Conservation (phyloP, 1,140 invertebrate genomes). For the Aradophagus sp. region DNA sequence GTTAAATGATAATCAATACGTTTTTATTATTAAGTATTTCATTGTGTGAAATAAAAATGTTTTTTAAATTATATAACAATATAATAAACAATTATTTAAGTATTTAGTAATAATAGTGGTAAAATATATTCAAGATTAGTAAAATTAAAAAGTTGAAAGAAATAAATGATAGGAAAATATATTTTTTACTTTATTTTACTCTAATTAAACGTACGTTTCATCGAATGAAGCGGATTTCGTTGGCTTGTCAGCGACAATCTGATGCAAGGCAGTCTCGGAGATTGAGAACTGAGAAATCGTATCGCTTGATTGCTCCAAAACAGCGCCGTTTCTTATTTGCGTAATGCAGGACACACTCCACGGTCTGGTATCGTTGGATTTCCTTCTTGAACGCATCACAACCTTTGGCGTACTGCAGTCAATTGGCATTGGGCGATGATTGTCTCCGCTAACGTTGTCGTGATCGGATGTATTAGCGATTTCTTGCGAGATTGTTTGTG, state of each 20-base stretch:
- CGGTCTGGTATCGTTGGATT: conserved; percentile 78
- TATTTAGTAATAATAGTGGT: no score
- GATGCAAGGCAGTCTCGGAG: conserved; percentile 89
- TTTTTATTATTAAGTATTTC: no score
- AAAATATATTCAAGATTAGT: no score
- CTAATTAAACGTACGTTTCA: conserved; percentile 63
- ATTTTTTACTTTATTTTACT: no score
- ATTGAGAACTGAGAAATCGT: conserved; percentile 81
- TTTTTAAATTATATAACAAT: no score
- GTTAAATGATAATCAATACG: no score
- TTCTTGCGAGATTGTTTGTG: conserved; percentile 78
- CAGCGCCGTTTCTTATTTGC: conserved; percentile 74
- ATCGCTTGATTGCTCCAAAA: conserved; percentile 63
- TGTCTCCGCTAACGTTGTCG: conserved; percentile 62
- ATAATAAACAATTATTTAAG: no score
- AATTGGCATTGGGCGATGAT: conserved; percentile 36
- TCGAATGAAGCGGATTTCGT: conserved; percentile 68
- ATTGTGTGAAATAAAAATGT: no score
- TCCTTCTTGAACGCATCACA: conserved; percentile 71
- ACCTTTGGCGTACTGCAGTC: conserved; percentile 70
- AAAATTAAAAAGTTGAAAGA: no score
- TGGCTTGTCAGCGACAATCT: conserved; percentile 74
- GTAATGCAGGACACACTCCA: conserved; percentile 90
- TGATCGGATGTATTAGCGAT: conserved; percentile 70
- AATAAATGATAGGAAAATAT: no score